Evolutionary conservation across 2,113 vertebrate genomes (phyloP), one percentile per base, ranked within the genome.

Genomic region (Gila orcuttii): DNA sequence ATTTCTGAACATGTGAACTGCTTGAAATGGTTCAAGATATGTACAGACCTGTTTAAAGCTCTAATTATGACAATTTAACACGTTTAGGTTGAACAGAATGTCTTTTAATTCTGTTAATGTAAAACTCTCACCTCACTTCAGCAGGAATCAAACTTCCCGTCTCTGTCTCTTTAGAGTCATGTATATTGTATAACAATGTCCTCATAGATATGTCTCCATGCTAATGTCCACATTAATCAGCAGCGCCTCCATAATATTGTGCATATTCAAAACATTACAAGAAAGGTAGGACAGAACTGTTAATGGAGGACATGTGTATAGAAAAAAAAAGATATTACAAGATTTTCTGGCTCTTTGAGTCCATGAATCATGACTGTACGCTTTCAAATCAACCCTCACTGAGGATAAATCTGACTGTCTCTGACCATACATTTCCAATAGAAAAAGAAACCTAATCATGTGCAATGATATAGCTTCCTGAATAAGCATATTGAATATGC

Each of bases 331-430:
- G 21, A 68, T 45, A 45, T 21, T 2, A 74, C 71, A 73, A 12
- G 39, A 39, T 74, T 52, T 31, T 31, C 47, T 76, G 45, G 45
- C 33, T 68, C 68, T 50, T 33, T 6, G 0, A 64, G 4, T 13
- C 45, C 85, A 73, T 25, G 64, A 52, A 73, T 68, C 25, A 86
- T 5, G 21, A 31, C 62, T 52, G 36, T 21, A 79, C 1, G 36
- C 4, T 52, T 33, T 33, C 47, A 39, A 57, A 57, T 39, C 71
- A 68, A 87, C 82, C 88, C 87, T 88, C 83, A 89, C 19, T 86
- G 90, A 92, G 87, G 87, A 78, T 83, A 90, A 91, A 50, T 47
- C 10, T 19, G 39, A 50, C 21, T 50, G 75, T 85, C 81, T 76
- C 71, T 52, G n/a, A 75, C 59, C 47, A 79, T 85, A 71, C 85